Base-by-base conservation (phyloP, 2,797 vertebrate genomes). In the Erethizon dorsatum region DNA sequence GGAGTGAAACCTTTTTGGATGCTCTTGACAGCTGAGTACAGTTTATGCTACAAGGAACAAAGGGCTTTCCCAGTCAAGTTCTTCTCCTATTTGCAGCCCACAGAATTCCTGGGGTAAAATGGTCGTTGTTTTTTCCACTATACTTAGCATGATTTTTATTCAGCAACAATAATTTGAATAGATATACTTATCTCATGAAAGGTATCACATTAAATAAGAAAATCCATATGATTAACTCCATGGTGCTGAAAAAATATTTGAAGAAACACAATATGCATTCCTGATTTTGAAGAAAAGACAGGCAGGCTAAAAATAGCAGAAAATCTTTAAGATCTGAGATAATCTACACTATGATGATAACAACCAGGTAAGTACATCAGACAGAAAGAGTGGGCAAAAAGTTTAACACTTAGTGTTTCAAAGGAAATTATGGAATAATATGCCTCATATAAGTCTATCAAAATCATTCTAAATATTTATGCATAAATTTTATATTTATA, bases 241-340 rank as follows among this genome's bases (percentile, higher is more conserved):
- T 56, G 28, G 75, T 82, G 50, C 33, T 95, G 50, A 75, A 22
- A 85, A 85, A 82, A 52, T 79, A 61, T 88, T 65, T 86, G 80
- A 59, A 78, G 50, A 79, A 41, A 89, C 59, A 52, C 0, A 71
- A 67, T 86, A 20, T 54, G 20, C 28, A 96, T 1, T 33, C 31
- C 11, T n/a, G 56, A 69, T 83, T 84, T 5, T 79, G 33, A 26
- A 82, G 52, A 78, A 71, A 45, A 71, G 31, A 6, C 45, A 65
- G n/a, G 6, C 9, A 65, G 13, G 14, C 18, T 89, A 61, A 89
- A 71, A 45, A 89, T 45, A 37, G 61, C 85, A 69, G 12, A 9
- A n/a, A 85, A 56, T 37, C 45, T 95, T 82, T 75, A 73, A 85
- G 28, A 50, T 77, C 45, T 71, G 45, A 89, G 17, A 71, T 15